Evolutionary conservation across 2,113 vertebrate species (phyloP).

Genomic region (Gymnogyps californianus): DNA sequence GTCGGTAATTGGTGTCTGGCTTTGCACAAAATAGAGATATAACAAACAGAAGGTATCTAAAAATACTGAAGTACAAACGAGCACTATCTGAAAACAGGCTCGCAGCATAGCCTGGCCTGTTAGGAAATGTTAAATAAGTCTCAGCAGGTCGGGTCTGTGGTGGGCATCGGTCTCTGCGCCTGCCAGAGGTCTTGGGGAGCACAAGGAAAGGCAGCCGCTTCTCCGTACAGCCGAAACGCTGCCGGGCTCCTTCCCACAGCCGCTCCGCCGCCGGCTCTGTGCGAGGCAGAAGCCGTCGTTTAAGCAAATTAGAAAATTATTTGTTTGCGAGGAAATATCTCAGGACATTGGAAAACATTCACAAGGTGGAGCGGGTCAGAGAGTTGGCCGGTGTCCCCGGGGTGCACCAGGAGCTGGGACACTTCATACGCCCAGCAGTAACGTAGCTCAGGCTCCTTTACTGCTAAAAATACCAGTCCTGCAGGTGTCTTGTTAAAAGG

Average conservation of each 20-base stretch:
- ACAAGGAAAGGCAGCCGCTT: neutral
- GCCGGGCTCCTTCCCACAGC: neutral
- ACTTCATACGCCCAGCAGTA: neutral
- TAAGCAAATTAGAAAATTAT: neutral
- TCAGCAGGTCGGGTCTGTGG: neutral
- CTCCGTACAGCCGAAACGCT: accelerated
- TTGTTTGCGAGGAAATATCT: neutral
- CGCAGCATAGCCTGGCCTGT: neutral
- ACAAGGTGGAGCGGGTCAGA: neutral
- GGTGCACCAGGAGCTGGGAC: neutral
- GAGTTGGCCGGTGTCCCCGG: neutral
- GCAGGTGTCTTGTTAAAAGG: neutral
- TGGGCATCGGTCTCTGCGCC: neutral
- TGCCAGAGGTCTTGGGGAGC: neutral
- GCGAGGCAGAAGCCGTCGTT: accelerated
- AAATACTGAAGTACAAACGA: neutral
- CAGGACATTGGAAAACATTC: neutral
- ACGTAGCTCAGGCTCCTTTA: neutral
- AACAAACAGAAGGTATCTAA: neutral
- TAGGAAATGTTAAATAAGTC: neutral
- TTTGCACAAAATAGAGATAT: neutral
- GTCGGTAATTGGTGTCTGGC: neutral
- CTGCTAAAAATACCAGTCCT: neutral
- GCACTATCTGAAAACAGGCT: neutral
- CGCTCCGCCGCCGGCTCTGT: accelerated